Conservation (phyloP, 1,140 invertebrate genomes). For the Anastrepha obliqua region DNA sequence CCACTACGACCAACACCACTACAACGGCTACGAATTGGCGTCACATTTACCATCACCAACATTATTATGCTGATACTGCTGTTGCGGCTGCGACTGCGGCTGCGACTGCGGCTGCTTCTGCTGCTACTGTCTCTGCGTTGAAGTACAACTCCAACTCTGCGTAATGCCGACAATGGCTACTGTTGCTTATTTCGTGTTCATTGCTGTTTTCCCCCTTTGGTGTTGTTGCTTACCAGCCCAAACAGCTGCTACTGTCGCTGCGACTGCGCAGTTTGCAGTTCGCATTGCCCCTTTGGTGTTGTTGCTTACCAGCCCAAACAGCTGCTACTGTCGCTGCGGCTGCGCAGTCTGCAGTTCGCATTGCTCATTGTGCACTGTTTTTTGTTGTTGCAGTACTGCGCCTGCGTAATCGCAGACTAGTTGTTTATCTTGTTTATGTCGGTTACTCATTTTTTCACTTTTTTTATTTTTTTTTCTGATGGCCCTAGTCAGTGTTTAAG, state of each 20-base stretch:
- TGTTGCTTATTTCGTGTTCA: slow-evolving; percentile 20
- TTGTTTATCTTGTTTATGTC: slow-evolving; percentile 31
- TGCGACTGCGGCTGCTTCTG: background rate
- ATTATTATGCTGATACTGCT: too few species aligned
- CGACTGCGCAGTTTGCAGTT: background rate
- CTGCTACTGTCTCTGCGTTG: background rate
- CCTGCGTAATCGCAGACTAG: background rate
- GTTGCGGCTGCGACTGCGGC: background rate
- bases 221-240: background rate
- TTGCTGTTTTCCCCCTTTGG: background rate
- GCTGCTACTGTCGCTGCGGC: background rate
- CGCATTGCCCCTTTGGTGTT: background rate
- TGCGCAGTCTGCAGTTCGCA: background rate
- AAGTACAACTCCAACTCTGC: slow-evolving; percentile 42
- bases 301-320: too few species aligned
- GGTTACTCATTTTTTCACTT: slow-evolving; percentile 27
- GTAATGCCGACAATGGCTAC: slow-evolving; percentile 41
- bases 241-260: background rate
- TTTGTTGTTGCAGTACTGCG: background rate
- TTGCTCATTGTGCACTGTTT: background rate
- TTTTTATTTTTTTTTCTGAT: background rate
- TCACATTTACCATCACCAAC: too few species aligned
- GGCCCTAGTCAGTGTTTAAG: slow-evolving; percentile 18
- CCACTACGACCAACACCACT: background rate
- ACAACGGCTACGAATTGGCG: background rate